A percentile compares a stretch with the other conserved stretches of the same genome.
These are phyloP conservation scores for Crenuchus spilurus DNA, from an alignment of 2,797 vertebrate genomes.

Conservation along the genomic window DNA sequence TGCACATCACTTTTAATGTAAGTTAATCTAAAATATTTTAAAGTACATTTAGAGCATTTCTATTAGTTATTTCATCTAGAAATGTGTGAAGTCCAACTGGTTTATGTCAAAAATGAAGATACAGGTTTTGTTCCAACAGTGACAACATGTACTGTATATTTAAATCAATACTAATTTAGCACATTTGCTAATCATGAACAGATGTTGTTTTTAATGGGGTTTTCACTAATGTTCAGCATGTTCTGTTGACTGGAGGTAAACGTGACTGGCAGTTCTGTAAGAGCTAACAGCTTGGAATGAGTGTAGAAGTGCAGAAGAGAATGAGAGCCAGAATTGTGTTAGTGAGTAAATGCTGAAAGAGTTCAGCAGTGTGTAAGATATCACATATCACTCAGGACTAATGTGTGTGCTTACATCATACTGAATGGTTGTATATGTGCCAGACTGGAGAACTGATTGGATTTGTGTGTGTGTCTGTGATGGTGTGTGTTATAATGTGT, in stretches of 20 bases:
- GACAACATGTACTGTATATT: background rate
- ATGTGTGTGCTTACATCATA: slow-evolving; percentile 4
- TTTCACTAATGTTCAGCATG: background rate
- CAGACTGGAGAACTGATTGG: background rate
- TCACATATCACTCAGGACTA: slow-evolving; percentile 11
- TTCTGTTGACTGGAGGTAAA: background rate
- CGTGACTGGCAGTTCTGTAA: background rate
- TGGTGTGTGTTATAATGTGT: background rate
- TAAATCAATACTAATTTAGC: background rate
- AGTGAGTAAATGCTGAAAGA: background rate
- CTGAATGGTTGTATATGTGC: slow-evolving; percentile 1
- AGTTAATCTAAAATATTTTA: too few relatives aligned
- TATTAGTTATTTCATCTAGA: too few relatives aligned
- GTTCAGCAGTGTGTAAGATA: slow-evolving; percentile 5
- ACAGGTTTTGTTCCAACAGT: too few relatives aligned
- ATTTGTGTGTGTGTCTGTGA: background rate
- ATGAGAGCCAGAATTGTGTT: background rate
- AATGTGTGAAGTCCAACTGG: too few relatives aligned
- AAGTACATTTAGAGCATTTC: too few relatives aligned
- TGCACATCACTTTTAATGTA: too few relatives aligned
- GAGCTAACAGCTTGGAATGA: background rate
- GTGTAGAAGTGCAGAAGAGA: background rate
- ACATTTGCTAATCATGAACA: background rate
- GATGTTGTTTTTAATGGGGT: background rate
- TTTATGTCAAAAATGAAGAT: too few relatives aligned